These are phyloP conservation scores for Cheiracanthium punctorium DNA, from an alignment of 2,888 invertebrate genomes.

Conservation along the genomic window DNA sequence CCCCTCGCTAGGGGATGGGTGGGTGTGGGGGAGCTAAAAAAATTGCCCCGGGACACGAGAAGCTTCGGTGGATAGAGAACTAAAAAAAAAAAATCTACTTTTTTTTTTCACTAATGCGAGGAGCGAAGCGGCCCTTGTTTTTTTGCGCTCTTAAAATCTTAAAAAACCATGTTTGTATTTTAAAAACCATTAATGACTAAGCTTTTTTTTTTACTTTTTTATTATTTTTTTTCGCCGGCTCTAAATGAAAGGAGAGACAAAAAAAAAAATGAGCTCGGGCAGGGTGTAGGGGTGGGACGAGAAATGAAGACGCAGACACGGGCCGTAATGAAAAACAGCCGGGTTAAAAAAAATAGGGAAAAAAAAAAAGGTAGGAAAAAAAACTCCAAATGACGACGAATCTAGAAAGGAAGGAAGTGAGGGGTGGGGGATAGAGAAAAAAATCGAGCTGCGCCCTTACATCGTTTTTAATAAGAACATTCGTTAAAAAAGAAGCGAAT, in stretches of 20 bases:
- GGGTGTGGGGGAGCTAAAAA: constrained; percentile 35
- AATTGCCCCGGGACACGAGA: constrained; percentile 63
- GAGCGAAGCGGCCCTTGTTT: constrained; percentile 68
- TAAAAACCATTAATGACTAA: constrained; percentile 71
- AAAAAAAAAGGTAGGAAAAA: constrained; percentile 35
- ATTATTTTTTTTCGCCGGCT: constrained; percentile 51
- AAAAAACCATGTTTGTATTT: constrained; percentile 71
- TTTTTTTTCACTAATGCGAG: constrained; percentile 50
- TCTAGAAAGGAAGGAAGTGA: constrained; percentile 34
- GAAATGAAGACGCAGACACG: constrained; percentile 67
- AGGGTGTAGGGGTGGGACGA: constrained; percentile 36
- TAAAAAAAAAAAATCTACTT: constrained; percentile 54
- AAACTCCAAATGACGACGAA: constrained; percentile 60
- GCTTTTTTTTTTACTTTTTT: constrained; percentile 69
- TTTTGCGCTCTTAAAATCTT: constrained; percentile 69
- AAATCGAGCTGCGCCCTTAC: constrained; percentile 63
- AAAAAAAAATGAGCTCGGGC: constrained; percentile 49
- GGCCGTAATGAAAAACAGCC: constrained; percentile 67
- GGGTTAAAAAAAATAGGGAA: constrained; percentile 42
- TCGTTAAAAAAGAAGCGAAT: constrained; percentile 68
- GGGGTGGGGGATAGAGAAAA: constrained; percentile 27
- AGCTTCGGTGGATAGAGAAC: constrained; percentile 63
- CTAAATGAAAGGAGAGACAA: constrained; percentile 68
- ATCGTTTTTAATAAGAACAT: constrained; percentile 71
- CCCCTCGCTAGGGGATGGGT: constrained; percentile 18